A percentile compares a stretch with the other conserved stretches of the same genome.
These are phyloP conservation scores for Pseudococcus viburni DNA, from an alignment of 2,888 invertebrate genomes.

Conservation along the genomic window DNA sequence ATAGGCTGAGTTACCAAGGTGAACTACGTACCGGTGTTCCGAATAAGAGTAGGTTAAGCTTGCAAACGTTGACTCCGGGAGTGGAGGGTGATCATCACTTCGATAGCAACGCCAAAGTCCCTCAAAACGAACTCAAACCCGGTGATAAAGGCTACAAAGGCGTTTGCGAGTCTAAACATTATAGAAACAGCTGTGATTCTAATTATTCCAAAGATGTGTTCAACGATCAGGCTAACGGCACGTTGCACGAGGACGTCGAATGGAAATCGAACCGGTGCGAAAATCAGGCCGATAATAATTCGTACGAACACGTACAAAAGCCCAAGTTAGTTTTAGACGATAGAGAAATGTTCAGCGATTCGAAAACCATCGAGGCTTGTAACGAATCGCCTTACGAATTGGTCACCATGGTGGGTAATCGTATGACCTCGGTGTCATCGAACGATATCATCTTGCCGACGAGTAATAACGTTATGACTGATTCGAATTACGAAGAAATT, in stretches of 20 bases:
- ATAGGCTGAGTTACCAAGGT: slow-evolving; percentile 70
- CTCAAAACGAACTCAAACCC: slow-evolving; percentile 35
- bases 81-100: slow-evolving; percentile 36
- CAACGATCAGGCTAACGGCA: slow-evolving; percentile 7
- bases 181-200: slow-evolving; percentile 19
- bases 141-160: not conserved
- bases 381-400: slow-evolving; percentile 64
- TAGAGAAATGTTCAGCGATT: slow-evolving; percentile 60
- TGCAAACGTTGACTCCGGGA: slow-evolving; percentile 49
- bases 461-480: not conserved
- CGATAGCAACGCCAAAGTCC: not conserved
- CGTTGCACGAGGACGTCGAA: slow-evolving; percentile 29
- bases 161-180: slow-evolving; percentile 6
- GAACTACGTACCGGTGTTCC: slow-evolving; percentile 61
- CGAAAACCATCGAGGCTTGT: not conserved
- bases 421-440: slow-evolving; percentile 53
- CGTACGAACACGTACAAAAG: slow-evolving; percentile 59
- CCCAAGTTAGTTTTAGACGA: slow-evolving; percentile 56
- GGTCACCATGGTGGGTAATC: slow-evolving; percentile 62
- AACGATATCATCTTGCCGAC: not conserved
- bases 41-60: slow-evolving; percentile 52
- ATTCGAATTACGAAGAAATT: slow-evolving; percentile 66
- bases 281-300: not conserved
- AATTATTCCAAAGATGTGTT: slow-evolving; percentile 43
- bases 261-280: not conserved